Percentiles rank a stretch among this genome's conserved stretches.
Conservation (phyloP, 2,888 invertebrate species). For the Melolontha melolontha region DNA sequence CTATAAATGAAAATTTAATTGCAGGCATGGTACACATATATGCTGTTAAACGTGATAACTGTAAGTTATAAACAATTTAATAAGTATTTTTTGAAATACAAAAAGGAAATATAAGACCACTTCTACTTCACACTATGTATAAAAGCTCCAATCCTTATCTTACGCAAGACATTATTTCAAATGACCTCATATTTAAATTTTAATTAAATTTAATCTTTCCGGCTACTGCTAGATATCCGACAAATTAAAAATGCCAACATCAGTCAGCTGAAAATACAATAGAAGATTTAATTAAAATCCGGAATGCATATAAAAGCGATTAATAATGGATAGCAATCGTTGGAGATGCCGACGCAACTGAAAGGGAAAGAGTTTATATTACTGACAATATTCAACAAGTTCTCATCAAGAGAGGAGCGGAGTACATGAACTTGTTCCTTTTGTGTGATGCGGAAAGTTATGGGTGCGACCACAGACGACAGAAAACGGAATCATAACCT, state of each 20-base stretch:
- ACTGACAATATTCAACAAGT: constrained; percentile 35
- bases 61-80: too few species aligned
- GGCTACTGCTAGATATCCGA: constrained; percentile 41
- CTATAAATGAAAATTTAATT: too few species aligned
- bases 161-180: constrained; percentile 15
- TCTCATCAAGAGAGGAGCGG: constrained; percentile 20
- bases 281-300: constrained; percentile 50
- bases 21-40: too few species aligned
- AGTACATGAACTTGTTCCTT: constrained; percentile 18
- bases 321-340: constrained; percentile 38
- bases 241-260: constrained; percentile 52
- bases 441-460: constrained; percentile 35
- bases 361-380: constrained; percentile 34
- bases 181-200: constrained; percentile 41
- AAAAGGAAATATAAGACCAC: too few species aligned
- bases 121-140: too few species aligned
- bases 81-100: too few species aligned
- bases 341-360: constrained; percentile 6
- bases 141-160: background rate
- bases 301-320: constrained; percentile 40
- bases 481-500: constrained; percentile 46
- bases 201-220: constrained; percentile 44
- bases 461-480: constrained; percentile 40
- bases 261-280: constrained; percentile 48
- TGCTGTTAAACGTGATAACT: too few species aligned